Evolutionary conservation across 2,113 vertebrate species (phyloP), one percentile per base, ranked within the genome.

Genomic region (Natator depressus): DNA sequence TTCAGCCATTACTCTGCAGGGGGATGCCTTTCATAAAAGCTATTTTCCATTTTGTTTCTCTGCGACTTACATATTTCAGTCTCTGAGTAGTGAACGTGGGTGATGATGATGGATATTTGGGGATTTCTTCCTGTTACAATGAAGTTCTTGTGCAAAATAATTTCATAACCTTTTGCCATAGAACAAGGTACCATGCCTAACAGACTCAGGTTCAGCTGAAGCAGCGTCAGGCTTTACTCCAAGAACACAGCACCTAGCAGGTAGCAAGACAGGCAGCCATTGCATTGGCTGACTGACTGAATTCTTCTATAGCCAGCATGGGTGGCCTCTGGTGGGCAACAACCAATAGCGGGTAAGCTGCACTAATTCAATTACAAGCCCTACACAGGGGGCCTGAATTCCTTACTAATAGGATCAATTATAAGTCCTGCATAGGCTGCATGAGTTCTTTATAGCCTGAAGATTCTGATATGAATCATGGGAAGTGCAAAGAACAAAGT

Each of bases 21-120:
- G 94, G 84, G 93, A 92, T 75, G 83, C 87, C 69, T 96, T 96
- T 92, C 93, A 96, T 89, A 91, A 89, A 97, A 95, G 75, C 78
- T 93, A 95, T 97, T 98, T 97, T 97, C 96, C 80, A 95, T 95
- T 94, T 96, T 97, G 92, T 88, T 96, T 95, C 94, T 97, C 92
- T 90, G 16, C 12, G 94, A 79, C 93, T 91, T 96, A 91, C 29
- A 54, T 89, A 94, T 95, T 97, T 95, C 81, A 89, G 19, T 49
- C 19, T 13, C 55, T 88, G 47, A 87, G 69, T 25, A 85, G n/a
- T 16, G 81, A 76, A 95, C 89, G 3, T 59, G 86, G 65, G 22
- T 38, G n/a, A 72, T 72, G 89, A 85, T 86, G 2, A 2, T 78
- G 25, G 94, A 84, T 94, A 92, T 89, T 80, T 86, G 85, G 55